Base-by-base conservation (phyloP, 2,888 invertebrate genomes). In the Melipona bicolor region DNA sequence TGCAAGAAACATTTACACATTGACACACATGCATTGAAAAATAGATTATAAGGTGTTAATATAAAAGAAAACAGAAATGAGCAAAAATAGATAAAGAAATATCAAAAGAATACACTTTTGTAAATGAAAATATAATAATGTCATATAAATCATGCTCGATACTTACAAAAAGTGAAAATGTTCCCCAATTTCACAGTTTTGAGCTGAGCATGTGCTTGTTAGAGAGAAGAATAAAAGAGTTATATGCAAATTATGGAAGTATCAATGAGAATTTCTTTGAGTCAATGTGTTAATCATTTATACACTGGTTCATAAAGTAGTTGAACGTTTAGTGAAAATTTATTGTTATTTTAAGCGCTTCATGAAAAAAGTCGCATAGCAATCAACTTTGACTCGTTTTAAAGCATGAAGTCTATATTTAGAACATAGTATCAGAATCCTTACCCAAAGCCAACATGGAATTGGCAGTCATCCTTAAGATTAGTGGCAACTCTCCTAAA, bases 391-490 rank as follows among this genome's bases (percentile, higher is more conserved):
- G 43, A 43, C 9, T 43, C 43, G 9, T 43, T 43, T 43, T 43
- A 43, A 43, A 43, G 43, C 43, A 43, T 43, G 2, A 43, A 43
- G 43, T 43, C 11, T 36, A 52, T 50, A 56, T 49, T 15, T 65
- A 59, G 43, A 32, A 56, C 13, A 52, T 65, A 27, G 21, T 1
- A 19, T 19, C 24, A 65, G 4, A 36, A 64, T 71, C 5, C 92
- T 93, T 95, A 97, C 97, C 98, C 99, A 95, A 98, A 97, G 0
- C 98, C 98, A 91, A 97, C 97, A 94, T 98, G 97, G 94, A 99
- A 99, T 86, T 97, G 96, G 93, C 99, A 99, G 92, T 99, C 99
- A 93, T 99, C 98, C 93, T 99, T 97, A 15, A 99, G 95, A 92
- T 97, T 97, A 11, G 97, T 97, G 0, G 99, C 98, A 9, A 98